Evolutionary conservation across 1,140 invertebrate species (phyloP).

Genomic region (Drosophila orosa): DNA sequence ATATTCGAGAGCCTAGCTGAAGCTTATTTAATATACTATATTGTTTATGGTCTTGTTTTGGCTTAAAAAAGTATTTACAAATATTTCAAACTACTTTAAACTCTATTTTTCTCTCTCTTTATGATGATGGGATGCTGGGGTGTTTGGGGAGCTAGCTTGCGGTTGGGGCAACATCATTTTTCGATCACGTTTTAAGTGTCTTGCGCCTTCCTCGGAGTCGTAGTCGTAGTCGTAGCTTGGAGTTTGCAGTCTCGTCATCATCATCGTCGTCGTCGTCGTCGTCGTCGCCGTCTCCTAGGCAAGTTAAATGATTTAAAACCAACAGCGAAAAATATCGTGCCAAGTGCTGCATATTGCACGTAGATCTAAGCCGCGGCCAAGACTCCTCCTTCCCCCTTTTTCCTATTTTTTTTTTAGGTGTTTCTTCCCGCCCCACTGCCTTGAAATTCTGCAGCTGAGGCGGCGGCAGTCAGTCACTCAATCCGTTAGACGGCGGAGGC

Average conservation of each 20-base stretch:
- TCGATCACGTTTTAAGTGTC: constrained; percentile 83
- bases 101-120: constrained; percentile 9
- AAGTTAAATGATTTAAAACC: constrained; percentile 83
- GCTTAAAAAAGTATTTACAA: neutral
- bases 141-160: constrained; percentile 52
- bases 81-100: neutral
- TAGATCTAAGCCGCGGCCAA: constrained; percentile 48
- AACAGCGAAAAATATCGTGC: constrained; percentile 80
- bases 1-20: rapidly evolving
- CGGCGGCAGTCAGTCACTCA: constrained; percentile 71
- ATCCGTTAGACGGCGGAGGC: constrained; percentile 72
- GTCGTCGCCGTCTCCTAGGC: constrained; percentile 64
- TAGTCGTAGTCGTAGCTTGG: constrained; percentile 26
- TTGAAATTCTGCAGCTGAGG: constrained; percentile 55
- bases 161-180: constrained; percentile 77
- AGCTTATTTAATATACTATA: neutral
- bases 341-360: constrained; percentile 81
- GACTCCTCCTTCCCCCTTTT: neutral
- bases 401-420: constrained; percentile 5
- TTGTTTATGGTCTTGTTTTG: neutral
- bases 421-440: constrained; percentile 7
- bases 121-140: constrained; percentile 35
- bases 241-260: constrained; percentile 47
- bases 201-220: constrained; percentile 74
- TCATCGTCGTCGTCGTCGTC: constrained; percentile 42